phyloP scores from a whole-genome alignment of 2,888 invertebrate genomes.

The Epirrhoe alternata region DNA sequence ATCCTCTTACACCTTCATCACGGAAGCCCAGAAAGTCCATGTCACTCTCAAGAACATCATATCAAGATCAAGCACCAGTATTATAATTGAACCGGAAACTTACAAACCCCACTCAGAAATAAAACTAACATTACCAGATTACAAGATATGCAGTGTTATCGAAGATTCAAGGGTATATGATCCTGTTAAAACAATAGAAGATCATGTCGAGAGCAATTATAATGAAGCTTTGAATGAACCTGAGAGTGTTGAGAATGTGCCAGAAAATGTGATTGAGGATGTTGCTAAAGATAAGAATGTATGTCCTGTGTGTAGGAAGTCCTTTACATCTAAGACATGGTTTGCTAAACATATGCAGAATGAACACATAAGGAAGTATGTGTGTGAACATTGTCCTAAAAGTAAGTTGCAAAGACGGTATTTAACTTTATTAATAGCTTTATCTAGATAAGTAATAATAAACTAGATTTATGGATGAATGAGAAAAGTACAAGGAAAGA shows the following conservation, averaged over 20 bases:
- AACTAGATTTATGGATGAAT: too few species aligned
- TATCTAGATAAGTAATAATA: too few species aligned
- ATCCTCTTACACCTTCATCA: constrained; percentile 77
- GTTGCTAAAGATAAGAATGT: constrained; percentile 48
- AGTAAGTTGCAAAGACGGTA: too few species aligned
- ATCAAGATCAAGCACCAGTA: constrained; percentile 59
- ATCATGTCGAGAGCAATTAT: constrained; percentile 19
- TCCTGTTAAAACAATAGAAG: constrained; percentile 33
- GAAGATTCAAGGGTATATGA: constrained; percentile 48
- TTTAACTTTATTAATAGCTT: too few species aligned
- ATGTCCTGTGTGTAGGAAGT: constrained; percentile 65
- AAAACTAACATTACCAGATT: constrained; percentile 62
- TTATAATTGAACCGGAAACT: constrained; percentile 64
- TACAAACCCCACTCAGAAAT: constrained; percentile 46
- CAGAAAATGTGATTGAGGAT: constrained; percentile 26
- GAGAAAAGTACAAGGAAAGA: too few species aligned
- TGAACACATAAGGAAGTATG: constrained; percentile 63
- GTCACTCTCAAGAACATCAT: constrained; percentile 67
- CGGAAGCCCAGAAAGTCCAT: constrained; percentile 70
- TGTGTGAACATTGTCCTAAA: constrained; percentile 66
- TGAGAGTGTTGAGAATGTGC: constrained; percentile 29
- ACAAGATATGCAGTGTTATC: constrained; percentile 60
- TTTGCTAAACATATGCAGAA: constrained; percentile 70
- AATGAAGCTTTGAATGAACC: constrained; percentile 5
- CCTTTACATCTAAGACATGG: constrained; percentile 70